Evolutionary conservation across 2,888 invertebrate genomes (phyloP), one percentile per base, ranked within the genome.

Genomic region (Pollenia angustigena): DNA sequence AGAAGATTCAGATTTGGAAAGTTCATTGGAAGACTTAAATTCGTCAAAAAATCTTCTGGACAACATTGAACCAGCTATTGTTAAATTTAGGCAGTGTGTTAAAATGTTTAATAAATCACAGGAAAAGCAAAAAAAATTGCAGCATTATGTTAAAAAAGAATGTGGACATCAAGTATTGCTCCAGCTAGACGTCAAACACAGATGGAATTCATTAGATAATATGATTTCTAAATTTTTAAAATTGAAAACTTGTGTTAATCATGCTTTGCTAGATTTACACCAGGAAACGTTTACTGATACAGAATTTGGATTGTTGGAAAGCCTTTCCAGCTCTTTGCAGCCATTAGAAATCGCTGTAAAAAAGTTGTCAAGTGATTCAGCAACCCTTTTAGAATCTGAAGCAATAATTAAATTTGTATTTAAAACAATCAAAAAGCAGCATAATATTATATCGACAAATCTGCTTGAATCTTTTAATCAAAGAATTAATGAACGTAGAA

Each of bases 71-170:
- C 23, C 11, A 12, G 23, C 56, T 3, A 14, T 56, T 6, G 18
- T 12, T 23, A 32, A 23, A 56, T 9, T 23, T 12, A 56, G 12
- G 32, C 18, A 11, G 12, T 11, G 11, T 18, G 56, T 56, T 23
- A 23, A 56, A 56, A 56, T 56, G 56, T 56, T 56, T 12, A 56
- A 18, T 12, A n/a, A 44, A 64, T 44, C 44, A 11, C 62, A 64
- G 18, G 42, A 64, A 23, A 64, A 64, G 16, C 42, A 64, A 18
- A 12, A 64, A 64, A 64, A 64, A 44, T 14, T 64, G 4, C 62
- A 64, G 11, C 4, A 44, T 2, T 64, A 64, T 44, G 44, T 44
- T 8, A 23, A 23, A 23, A 1, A 23, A 23, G 23, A 23, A 23
- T 23, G 23, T 23, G 62, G 62, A 8, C 44, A 62, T 10, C 62